Percentiles rank a stretch among this genome's conserved stretches.
phyloP scores from a whole-genome alignment of 1,140 invertebrate species.

The Magallana gigas region DNA sequence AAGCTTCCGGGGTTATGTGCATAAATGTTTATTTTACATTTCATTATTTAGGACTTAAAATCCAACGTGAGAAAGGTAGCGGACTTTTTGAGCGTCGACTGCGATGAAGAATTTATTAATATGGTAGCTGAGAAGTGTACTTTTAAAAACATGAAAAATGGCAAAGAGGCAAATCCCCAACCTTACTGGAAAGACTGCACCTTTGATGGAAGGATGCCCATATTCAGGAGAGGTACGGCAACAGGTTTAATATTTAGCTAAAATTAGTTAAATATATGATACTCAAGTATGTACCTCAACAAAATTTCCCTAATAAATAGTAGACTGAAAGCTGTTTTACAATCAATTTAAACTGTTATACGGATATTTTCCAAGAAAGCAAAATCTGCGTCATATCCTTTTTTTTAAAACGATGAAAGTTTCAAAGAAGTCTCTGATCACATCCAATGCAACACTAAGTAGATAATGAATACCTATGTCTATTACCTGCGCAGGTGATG shows the following conservation, averaged over 20 bases:
- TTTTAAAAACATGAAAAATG: conserved; percentile 33
- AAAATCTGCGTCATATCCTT: too few relatives aligned
- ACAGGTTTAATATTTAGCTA: too few relatives aligned
- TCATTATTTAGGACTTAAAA: conserved; percentile 3
- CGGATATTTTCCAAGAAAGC: too few relatives aligned
- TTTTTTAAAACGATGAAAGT: too few relatives aligned
- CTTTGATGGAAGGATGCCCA: conserved; percentile 18
- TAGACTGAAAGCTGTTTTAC: too few relatives aligned
- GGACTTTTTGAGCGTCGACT: background rate
- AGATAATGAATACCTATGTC: background rate
- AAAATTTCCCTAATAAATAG: too few relatives aligned
- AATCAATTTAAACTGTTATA: too few relatives aligned
- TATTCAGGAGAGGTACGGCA: conserved; percentile 14
- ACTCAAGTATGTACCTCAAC: too few relatives aligned
- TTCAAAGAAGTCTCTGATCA: too few relatives aligned
- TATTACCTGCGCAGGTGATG: conserved; percentile 20
- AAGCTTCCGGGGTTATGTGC: too few relatives aligned
- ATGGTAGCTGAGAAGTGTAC: conserved; percentile 25
- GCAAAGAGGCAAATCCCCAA: conserved; percentile 15
- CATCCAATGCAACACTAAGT: too few relatives aligned
- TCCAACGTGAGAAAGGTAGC: conserved; percentile 4
- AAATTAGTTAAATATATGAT: too few relatives aligned
- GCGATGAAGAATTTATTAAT: conserved; percentile 16
- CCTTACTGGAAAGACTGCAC: conserved; percentile 23
- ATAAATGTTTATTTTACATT: background rate